Percentiles rank a stretch among this genome's conserved stretches.
phyloP scores from a whole-genome alignment of 2,113 vertebrate genomes.

The Petaurus breviceps region DNA sequence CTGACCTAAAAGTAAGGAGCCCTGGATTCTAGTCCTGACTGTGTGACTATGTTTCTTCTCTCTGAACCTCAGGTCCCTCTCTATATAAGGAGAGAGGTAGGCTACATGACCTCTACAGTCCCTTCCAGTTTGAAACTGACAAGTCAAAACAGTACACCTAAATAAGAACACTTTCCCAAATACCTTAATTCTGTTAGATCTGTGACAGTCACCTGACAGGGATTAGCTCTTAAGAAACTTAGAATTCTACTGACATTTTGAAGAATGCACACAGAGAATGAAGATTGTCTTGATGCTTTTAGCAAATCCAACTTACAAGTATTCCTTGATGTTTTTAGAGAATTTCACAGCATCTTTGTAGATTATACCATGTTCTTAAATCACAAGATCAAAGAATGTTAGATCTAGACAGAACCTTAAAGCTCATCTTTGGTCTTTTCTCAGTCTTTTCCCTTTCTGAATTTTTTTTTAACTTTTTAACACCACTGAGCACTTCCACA shows the following conservation, averaged over 20 bases:
- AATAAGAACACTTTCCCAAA: neutral
- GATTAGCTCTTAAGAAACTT: neutral
- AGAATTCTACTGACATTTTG: neutral
- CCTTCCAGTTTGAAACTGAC: neutral
- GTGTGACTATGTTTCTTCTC: neutral
- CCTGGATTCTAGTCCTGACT: neutral
- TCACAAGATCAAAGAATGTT: neutral
- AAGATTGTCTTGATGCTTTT: neutral
- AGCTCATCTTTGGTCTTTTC: neutral
- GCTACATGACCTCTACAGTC: neutral
- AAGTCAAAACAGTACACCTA: neutral
- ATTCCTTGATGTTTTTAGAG: conserved; percentile 18
- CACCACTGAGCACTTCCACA: neutral
- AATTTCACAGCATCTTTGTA: neutral
- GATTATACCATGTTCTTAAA: neutral
- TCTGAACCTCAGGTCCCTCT: neutral
- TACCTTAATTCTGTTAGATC: neutral
- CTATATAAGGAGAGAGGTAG: neutral
- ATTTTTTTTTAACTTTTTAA: neutral
- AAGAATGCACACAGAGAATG: neutral
- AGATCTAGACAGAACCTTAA: neutral
- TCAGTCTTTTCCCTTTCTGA: neutral
- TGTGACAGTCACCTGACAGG: neutral
- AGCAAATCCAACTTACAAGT: neutral
- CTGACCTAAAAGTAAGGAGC: neutral